These are phyloP conservation scores for Ectemnius cavifrons DNA, from an alignment of 2,888 invertebrate genomes.

Conservation along the genomic window DNA sequence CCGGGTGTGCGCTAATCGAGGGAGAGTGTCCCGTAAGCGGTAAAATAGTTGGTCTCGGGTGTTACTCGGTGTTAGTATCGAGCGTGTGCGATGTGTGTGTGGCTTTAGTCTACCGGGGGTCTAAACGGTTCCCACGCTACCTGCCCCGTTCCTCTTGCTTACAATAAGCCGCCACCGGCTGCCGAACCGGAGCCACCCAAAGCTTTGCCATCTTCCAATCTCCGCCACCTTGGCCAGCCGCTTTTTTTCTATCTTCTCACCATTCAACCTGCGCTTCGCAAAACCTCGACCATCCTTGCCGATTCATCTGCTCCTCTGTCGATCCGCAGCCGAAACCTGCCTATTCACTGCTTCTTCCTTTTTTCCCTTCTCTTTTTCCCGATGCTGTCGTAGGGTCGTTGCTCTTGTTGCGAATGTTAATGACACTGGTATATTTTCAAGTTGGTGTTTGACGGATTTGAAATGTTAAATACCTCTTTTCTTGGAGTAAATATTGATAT, in stretches of 20 bases:
- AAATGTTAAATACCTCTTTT: too few species aligned
- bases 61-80: too few species aligned
- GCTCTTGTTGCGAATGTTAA: too few species aligned
- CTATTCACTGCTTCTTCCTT: not conserved
- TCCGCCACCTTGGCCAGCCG: slow-evolving; percentile 25
- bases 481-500: too few species aligned
- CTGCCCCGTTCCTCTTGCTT: slow-evolving; percentile 64
- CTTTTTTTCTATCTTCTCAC: slow-evolving; percentile 18
- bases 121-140: slow-evolving; percentile 76
- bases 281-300: not conserved
- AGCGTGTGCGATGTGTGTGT: slow-evolving; percentile 24
- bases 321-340: not conserved
- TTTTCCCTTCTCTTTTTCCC: not conserved
- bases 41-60: too few species aligned
- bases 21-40: too few species aligned
- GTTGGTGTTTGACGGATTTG: too few species aligned
- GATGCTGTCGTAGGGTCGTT: not conserved
- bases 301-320: too few species aligned
- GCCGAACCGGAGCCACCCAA: slow-evolving; percentile 45
- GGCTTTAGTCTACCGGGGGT: slow-evolving; percentile 63
- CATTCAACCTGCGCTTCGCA: not conserved
- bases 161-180: slow-evolving; percentile 56
- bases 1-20: too few species aligned
- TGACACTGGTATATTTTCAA: too few species aligned
- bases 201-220: slow-evolving; percentile 39